Percentiles rank a stretch among this genome's conserved stretches.
Evolutionary conservation across 2,888 invertebrate genomes (phyloP).

Genomic region (Lepidonotus clava): DNA sequence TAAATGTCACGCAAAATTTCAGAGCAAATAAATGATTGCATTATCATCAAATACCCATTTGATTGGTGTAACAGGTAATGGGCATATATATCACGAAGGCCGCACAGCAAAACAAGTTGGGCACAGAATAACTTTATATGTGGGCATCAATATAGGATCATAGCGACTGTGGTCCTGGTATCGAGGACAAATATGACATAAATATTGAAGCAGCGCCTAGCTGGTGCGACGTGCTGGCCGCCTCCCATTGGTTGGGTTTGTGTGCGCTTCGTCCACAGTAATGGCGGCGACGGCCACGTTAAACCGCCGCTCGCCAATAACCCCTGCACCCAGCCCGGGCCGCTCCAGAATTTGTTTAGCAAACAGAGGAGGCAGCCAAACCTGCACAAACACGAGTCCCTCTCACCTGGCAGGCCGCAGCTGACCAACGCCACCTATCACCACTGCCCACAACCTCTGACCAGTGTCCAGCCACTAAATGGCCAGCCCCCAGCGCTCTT

Average conservation of each 20-base stretch:
- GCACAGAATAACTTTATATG: no score
- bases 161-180: background rate
- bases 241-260: background rate
- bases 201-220: constrained; percentile 17
- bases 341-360: background rate
- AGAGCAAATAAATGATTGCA: no score
- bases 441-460: background rate
- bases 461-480: background rate
- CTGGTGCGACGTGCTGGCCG: background rate
- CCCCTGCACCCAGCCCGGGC: background rate
- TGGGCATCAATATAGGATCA: no score
- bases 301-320: background rate
- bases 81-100: no score
- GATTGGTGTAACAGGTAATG: no score
- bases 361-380: background rate
- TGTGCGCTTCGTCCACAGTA: background rate
- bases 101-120: no score
- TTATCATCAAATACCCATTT: no score
- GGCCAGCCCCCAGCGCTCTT: background rate
- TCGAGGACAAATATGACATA: constrained; percentile 4
- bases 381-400: background rate
- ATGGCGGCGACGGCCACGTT: background rate
- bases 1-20: no score
- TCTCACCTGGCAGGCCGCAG: no score
- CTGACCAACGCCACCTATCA: background rate